Conservation (phyloP, 2,888 invertebrate genomes). For the Timandra comae region DNA sequence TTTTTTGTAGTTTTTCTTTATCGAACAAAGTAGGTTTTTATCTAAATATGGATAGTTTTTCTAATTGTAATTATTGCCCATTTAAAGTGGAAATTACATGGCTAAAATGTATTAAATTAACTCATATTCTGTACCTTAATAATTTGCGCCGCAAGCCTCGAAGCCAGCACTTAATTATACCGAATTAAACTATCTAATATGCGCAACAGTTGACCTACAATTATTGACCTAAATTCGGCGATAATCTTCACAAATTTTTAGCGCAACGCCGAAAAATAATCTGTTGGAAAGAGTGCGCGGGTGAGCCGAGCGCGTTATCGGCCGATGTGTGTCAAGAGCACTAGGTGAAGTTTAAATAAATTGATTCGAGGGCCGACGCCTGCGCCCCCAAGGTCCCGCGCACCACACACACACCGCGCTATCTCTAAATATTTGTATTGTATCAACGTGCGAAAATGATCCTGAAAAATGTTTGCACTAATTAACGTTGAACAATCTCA, state of each 20-base stretch:
- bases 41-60: too few species aligned
- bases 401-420: not conserved
- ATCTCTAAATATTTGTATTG: too few species aligned
- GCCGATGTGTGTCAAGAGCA: constrained; percentile 74
- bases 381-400: constrained; percentile 28
- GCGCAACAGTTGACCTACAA: constrained; percentile 18
- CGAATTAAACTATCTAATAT: not conserved
- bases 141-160: too few species aligned
- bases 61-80: too few species aligned
- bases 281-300: constrained; percentile 36
- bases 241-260: constrained; percentile 11
- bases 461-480: too few species aligned
- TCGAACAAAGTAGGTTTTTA: too few species aligned
- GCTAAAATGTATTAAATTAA: too few species aligned
- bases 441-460: too few species aligned
- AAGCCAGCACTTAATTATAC: not conserved
- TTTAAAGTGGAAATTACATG: too few species aligned
- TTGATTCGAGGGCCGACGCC: constrained; percentile 52
- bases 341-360: constrained; percentile 75
- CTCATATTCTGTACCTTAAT: too few species aligned
- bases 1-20: too few species aligned
- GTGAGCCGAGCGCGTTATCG: constrained; percentile 61
- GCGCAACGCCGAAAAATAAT: constrained; percentile 31
- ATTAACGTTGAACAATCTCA: not conserved
- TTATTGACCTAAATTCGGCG: constrained; percentile 21